Evolutionary conservation across 2,888 invertebrate species (phyloP), one percentile per base, ranked within the genome.

Genomic region (Odiellus spinosus): DNA sequence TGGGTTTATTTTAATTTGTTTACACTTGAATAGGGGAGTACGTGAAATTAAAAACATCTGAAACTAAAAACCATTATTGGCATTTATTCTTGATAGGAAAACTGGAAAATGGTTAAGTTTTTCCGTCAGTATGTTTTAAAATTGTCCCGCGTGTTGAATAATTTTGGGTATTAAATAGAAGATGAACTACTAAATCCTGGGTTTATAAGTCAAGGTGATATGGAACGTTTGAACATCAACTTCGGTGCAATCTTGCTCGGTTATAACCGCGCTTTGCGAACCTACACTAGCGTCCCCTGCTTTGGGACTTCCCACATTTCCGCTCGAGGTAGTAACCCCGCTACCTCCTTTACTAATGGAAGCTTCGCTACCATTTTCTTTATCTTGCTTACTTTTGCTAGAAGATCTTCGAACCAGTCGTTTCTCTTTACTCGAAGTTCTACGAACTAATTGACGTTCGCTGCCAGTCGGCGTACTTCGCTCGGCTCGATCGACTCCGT

Each of bases 341-440:
- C 52, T 45, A 21, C 45, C 42, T 8, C 26, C 26, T 26, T 26
- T 26, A 15, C 36, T 46, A 42, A 17, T 42, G 12, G 38, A 38
- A 17, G n/a, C 41, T 49, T 41, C 49, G 46, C 35, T 52, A 44
- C 20, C 51, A 53, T 71, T 71, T 53, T 71, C 71, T 56, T 72
- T 72, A 58, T 72, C 71, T 46, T 71, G 67, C 36, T 71, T 68
- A 14, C 71, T 71, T 44, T 71, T 68, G 17, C 71, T 71, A 15
- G 59, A 59, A 49, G 68, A 69, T 14, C 72, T 66, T 38, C 71
- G 67, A n/a, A 71, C 60, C 33, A 63, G 57, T 35, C 63, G 58
- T 12, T 69, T 63, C 50, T 70, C 70, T 49, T 69, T 64, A 35
- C 70, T 70, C 0, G 70, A 70, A 3, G 67, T 67, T 42, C 70